phyloP scores from a whole-genome alignment of 2,113 vertebrate genomes.

The Pituophis catenifer region DNA sequence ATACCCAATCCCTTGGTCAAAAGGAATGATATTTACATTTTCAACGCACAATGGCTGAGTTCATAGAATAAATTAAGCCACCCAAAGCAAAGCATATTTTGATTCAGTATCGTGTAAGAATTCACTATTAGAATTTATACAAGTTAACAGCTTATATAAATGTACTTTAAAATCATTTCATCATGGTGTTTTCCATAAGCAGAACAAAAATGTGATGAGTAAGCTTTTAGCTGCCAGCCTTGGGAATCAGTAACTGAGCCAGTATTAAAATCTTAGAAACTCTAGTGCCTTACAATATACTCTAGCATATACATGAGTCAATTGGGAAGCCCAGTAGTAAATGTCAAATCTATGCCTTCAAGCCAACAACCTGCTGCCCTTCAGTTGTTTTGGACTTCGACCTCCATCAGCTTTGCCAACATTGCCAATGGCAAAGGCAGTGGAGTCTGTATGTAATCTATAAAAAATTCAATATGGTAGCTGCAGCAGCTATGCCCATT shows the following conservation, averaged over 20 bases:
- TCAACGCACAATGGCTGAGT: not conserved
- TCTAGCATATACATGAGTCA: not conserved
- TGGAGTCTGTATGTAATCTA: too few relatives aligned
- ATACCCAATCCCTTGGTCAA: not conserved
- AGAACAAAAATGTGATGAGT: not conserved
- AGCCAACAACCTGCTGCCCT: too few relatives aligned
- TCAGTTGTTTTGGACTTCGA: too few relatives aligned
- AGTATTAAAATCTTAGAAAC: not conserved
- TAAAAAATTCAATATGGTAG: too few relatives aligned
- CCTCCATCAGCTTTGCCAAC: too few relatives aligned
- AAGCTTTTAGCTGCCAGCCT: not conserved
- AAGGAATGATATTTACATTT: not conserved
- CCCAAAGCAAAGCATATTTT: not conserved
- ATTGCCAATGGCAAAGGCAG: too few relatives aligned
- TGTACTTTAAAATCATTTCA: slow-evolving; percentile 27
- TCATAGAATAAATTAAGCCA: not conserved
- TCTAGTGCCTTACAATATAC: not conserved
- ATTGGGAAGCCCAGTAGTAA: not conserved
- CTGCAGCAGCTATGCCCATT: too few relatives aligned
- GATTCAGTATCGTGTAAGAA: not conserved
- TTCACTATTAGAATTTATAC: not conserved
- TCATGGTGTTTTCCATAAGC: not conserved
- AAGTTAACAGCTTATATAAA: slow-evolving; percentile 20
- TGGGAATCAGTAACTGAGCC: not conserved
- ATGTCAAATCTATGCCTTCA: not conserved